Conservation (phyloP, 2,797 vertebrate species). For the Fratercula arctica region DNA sequence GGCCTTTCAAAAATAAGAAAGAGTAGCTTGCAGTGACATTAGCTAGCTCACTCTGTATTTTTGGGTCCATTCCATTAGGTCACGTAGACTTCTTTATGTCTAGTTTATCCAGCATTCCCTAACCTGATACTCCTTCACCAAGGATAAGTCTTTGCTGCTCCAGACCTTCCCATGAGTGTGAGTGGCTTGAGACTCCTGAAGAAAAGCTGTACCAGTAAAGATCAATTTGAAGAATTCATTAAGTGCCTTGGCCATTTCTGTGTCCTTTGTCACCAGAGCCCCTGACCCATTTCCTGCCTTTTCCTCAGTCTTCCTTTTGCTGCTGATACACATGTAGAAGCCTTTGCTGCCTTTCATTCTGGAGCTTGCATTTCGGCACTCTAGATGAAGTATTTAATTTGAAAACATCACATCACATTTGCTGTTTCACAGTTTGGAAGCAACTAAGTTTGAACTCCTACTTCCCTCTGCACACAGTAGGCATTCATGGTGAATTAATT, state of each 20-base stretch:
- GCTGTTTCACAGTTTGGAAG: not conserved
- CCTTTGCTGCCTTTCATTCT: not conserved
- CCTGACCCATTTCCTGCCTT: not conserved
- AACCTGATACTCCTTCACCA: not conserved
- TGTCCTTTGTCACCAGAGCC: not conserved
- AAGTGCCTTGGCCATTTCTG: not conserved
- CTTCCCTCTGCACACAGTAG: not conserved
- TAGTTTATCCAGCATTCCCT: not conserved
- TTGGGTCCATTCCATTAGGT: not conserved
- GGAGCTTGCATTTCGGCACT: not conserved
- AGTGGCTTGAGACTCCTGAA: not conserved
- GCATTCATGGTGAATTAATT: not conserved
- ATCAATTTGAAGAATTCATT: not conserved
- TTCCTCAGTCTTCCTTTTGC: not conserved
- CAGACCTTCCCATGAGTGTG: not conserved
- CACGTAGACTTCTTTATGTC: fast-evolving
- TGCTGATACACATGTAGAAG: not conserved
- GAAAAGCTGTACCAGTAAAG: not conserved
- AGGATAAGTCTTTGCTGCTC: not conserved
- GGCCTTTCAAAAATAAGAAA: not conserved
- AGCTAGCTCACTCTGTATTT: not conserved
- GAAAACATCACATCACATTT: not conserved
- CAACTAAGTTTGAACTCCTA: not conserved
- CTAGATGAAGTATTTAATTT: not conserved
- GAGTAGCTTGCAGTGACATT: not conserved